phyloP scores from a whole-genome alignment of 2,113 vertebrate genomes.

The Myocastor coypus region DNA sequence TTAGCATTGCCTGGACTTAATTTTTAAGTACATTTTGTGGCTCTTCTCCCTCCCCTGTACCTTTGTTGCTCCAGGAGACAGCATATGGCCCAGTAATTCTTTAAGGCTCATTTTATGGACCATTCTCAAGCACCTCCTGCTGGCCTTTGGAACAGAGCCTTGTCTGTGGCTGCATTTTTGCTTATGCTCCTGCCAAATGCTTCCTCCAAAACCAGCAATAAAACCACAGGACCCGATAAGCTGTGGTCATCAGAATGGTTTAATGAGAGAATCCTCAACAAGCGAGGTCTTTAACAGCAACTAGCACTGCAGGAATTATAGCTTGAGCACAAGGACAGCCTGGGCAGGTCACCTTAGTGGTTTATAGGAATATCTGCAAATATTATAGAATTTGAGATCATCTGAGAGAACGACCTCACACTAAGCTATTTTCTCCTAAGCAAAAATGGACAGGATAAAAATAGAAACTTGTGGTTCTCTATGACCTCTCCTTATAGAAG shows the following conservation, averaged over 20 bases:
- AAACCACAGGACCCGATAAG: constrained; percentile 65
- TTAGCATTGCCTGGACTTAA: neutral
- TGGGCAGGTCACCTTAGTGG: constrained; percentile 55
- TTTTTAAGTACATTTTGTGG: constrained; percentile 57
- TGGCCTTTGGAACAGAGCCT: constrained; percentile 64
- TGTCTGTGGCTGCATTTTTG: constrained; percentile 64
- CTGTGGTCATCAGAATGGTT: constrained; percentile 62
- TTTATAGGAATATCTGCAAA: neutral
- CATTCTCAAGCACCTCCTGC: constrained; percentile 53
- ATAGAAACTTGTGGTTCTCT: neutral
- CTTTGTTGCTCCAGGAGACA: constrained; percentile 49
- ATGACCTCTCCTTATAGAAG: neutral
- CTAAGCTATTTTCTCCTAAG: neutral
- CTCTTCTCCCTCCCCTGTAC: neutral
- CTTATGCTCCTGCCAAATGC: constrained; percentile 68
- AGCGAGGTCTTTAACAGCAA: neutral
- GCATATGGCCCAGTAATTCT: constrained; percentile 67
- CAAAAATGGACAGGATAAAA: neutral
- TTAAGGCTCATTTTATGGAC: constrained; percentile 48
- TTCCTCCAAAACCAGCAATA: constrained; percentile 63
- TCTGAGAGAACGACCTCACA: neutral
- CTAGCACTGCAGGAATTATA: neutral
- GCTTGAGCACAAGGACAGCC: constrained; percentile 13
- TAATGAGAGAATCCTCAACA: constrained; percentile 51
- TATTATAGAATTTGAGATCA: neutral